Evolutionary conservation across 2,888 invertebrate species (phyloP).

Genomic region (Cantharis nigra): DNA sequence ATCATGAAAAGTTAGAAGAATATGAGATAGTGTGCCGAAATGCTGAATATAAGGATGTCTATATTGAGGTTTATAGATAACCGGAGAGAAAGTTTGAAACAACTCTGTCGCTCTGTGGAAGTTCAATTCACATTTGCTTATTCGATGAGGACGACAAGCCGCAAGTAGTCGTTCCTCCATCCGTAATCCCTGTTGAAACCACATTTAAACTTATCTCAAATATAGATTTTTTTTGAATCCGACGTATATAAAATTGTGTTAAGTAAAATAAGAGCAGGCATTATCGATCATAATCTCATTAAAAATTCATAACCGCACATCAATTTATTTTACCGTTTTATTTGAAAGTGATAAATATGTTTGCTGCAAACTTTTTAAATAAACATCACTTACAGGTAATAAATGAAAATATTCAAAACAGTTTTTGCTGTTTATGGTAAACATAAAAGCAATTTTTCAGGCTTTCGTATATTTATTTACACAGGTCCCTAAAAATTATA

Average conservation of each 20-base stretch:
- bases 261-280: not conserved
- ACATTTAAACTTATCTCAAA: not conserved
- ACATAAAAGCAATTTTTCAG: not conserved
- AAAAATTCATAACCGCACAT: not conserved
- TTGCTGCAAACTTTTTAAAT: not conserved
- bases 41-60: not conserved
- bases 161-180: not conserved
- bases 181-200: not conserved
- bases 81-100: not conserved
- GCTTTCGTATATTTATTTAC: not conserved
- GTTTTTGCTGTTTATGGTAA: not conserved
- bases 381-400: not conserved
- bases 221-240: not conserved
- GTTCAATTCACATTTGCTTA: not conserved
- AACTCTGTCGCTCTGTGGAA: not conserved
- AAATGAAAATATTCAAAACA: not conserved
- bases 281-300: not conserved
- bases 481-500: not conserved
- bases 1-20: not conserved
- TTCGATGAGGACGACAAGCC: not conserved
- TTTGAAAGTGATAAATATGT: not conserved
- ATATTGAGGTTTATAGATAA: not conserved
- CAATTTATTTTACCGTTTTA: not conserved
- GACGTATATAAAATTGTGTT: not conserved
- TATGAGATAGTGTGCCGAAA: not conserved